Evolutionary conservation across 2,888 invertebrate species (phyloP), one percentile per base, ranked within the genome.

Genomic region (Ceriagrion tenellum): DNA sequence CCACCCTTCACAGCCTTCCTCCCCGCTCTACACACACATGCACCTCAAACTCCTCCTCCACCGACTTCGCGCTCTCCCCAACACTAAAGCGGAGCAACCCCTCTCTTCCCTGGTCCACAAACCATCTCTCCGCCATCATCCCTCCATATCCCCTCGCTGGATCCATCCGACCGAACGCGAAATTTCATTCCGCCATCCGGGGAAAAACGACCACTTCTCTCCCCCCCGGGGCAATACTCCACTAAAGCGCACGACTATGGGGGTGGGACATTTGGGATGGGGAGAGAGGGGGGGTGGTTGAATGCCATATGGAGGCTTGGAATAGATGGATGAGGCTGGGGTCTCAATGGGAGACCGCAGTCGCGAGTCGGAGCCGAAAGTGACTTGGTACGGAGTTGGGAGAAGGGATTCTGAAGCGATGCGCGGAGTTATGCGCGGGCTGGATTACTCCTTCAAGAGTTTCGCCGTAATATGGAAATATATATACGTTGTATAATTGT

Each of bases 171-270:
- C 93, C 93, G 55, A 74, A 69, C 40, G 69, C 69, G 47, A 74
- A 93, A 93, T 74, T 93, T 93, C 93, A 93, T 93, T 93, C 93
- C 69, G 89, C 40, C 59, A 63, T 91, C 35, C 91, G 91, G 59
- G 40, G 47, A 6, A 59, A 93, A 93, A 93, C 93, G 69, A 93
- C 93, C 93, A 93, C 93, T 47, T 93, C 59, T 47, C 59, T 47
- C 69, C 93, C 93, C 47, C 93, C 91, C 63, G 30, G 40, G 93
- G 93, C 93, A 26, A 63, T 91, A 26, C 91, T 63, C 56, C 63
- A 63, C 16, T 35, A 89, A 89, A 47, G 89, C 55, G 47, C 89
- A 55, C n/a, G 13, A n/a, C 55, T 18, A 13, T 12, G 13, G 55
- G n/a, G 89, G 89, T 3, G 55, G 16, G 23, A 26, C 23, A 35